Percentiles rank a stretch among this genome's conserved stretches.
Conservation (phyloP, 1,140 invertebrate genomes). For the Drosophila aff. region DNA sequence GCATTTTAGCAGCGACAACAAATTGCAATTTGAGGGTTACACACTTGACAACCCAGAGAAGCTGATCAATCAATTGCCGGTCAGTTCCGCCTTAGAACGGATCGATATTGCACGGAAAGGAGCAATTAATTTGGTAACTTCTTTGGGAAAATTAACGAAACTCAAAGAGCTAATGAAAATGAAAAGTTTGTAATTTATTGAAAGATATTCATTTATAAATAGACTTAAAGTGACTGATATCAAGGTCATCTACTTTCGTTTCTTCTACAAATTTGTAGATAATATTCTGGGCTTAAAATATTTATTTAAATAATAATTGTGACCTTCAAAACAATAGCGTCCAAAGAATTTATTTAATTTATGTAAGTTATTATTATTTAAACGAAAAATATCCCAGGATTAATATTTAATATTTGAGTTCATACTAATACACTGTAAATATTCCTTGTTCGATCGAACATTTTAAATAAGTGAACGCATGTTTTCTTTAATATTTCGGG, state of each 20-base stretch:
- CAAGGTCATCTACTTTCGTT: neutral
- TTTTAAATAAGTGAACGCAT: too few relatives aligned
- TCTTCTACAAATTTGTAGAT: too few relatives aligned
- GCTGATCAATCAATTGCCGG: conserved; percentile 40
- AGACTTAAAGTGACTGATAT: neutral
- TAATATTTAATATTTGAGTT: neutral
- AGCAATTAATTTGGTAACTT: conserved; percentile 1
- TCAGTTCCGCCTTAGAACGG: conserved; percentile 35
- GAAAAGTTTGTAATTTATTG: too few relatives aligned
- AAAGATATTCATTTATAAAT: neutral
- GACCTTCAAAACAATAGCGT: too few relatives aligned
- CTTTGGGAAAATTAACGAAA: neutral
- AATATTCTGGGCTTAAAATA: neutral
- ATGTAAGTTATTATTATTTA: too few relatives aligned
- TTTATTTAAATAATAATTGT: neutral
- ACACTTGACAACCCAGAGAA: conserved; percentile 35
- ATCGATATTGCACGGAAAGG: conserved; percentile 12
- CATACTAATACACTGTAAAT: too few relatives aligned
- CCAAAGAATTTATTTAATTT: too few relatives aligned
- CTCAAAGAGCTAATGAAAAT: too few relatives aligned
- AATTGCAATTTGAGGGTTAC: conserved; percentile 68
- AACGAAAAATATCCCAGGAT: too few relatives aligned
- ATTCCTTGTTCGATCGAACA: too few relatives aligned
- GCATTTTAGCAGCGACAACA: conserved; percentile 62
- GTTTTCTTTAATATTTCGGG: too few relatives aligned